Evolutionary conservation across 1,140 invertebrate species (phyloP), one percentile per base, ranked within the genome.

Genomic region (Camponotus vicinus): DNA sequence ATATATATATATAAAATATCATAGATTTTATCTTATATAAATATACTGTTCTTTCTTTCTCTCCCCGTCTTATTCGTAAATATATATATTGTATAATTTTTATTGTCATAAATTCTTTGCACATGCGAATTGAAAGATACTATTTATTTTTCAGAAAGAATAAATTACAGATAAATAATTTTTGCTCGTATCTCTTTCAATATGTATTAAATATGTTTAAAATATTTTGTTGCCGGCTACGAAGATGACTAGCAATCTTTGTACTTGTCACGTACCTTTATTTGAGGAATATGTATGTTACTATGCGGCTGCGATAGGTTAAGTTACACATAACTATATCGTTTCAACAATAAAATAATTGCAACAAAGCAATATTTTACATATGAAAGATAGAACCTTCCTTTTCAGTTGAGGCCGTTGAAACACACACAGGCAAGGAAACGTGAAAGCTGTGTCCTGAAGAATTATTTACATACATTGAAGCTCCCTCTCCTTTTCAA

Each of bases 381-480:
- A 18, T 34, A 27, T 15, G 9, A 18, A 70, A 34, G 6, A 13
- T 73, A 59, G 37, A 57, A 15, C 2, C 3, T 40, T 18, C 63
- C 9, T 55, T 13, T 8, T 2, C 34, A 55, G 7, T 69, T 27
- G 9, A 79, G 27, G 1, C 27, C 27, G 27, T 27, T 27, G 27
- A 63, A 11, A 18, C 8, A 21, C 49, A 37, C 37, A 18, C 27
- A 67, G 4, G 42, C 5, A 55, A 32, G 18, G 18, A 64, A 64
- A 80, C 15, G 1, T 69, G 8, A 9, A 52, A 69, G 27, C 13
- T 8, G 34, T 18, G 34, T 18, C 9, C 21, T 3, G 27, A 45
- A 18, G 7, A 8, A 69, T 9, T 80, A 69, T 80, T 82, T 73
- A 52, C 49, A 52, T 5, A 82, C 45, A 61, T 34, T 27, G 18